These are phyloP conservation scores for Leptinotarsa juncta DNA, from an alignment of 2,888 invertebrate species.

Conservation along the genomic window DNA sequence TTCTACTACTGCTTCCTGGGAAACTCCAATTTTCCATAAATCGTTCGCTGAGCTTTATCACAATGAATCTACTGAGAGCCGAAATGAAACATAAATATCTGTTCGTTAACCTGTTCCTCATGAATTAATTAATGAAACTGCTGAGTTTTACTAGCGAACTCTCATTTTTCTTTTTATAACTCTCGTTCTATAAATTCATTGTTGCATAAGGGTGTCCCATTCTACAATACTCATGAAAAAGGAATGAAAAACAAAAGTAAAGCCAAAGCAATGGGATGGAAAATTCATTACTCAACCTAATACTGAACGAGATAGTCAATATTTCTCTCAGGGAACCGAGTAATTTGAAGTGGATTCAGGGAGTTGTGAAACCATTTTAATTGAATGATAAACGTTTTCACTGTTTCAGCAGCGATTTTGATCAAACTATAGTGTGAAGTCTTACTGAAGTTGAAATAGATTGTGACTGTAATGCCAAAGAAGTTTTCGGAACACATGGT, in stretches of 20 bases:
- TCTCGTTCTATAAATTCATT: too few species aligned
- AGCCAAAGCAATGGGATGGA: background rate
- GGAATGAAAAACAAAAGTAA: background rate
- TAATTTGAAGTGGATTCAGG: background rate
- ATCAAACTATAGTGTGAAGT: background rate
- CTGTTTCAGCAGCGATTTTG: background rate
- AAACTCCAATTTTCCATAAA: too few species aligned
- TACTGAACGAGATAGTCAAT: conserved; percentile 44
- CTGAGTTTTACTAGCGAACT: too few species aligned
- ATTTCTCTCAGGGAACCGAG: conserved; percentile 31
- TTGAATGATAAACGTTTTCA: background rate
- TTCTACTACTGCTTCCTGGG: too few species aligned
- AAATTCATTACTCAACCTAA: background rate
- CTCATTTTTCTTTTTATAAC: too few species aligned
- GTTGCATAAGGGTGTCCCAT: too few species aligned
- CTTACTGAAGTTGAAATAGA: background rate
- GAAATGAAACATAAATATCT: too few species aligned
- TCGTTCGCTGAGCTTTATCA: too few species aligned
- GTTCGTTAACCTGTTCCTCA: too few species aligned
- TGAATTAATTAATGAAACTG: too few species aligned
- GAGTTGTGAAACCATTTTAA: conserved; percentile 10
- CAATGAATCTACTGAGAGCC: too few species aligned
- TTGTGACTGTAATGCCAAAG: background rate
- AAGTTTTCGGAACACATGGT: too few species aligned
- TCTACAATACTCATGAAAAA: background rate